Base-by-base conservation (phyloP, 2,113 vertebrate genomes). In the Mastomys natalensis region DNA sequence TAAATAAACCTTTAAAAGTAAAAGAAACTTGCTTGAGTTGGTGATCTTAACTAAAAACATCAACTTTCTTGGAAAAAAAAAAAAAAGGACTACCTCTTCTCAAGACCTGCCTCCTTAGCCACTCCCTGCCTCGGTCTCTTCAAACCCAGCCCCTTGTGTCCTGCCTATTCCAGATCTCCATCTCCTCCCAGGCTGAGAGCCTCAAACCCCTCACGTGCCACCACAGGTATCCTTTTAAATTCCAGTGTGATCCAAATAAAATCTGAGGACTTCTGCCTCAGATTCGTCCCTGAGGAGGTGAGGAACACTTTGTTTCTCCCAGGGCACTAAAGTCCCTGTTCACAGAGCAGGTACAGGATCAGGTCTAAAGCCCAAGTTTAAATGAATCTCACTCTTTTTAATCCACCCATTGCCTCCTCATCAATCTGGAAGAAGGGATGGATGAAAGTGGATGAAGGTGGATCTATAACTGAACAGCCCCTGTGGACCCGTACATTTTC, bases 391-490 rank as follows among this genome's bases (percentile, higher is more conserved):
- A 11, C 40, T 19, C 68, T 90, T 70, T n/a, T 16, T 72, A 31
- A 34, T 4, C n/a, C 0, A 19, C 45, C 22, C 48, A 21, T 66
- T 66, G 26, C 70, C 48, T 55, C 76, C 34, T 31, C 21, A 1
- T 29, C 37, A 70, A 31, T 34, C 66, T 12, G 1, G 80, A 66
- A 43, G 48, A 34, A 82, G 37, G 92, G 10, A 64, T 21, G 86
- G 10, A 70, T 16, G 91, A 80, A 48, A 55, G 60, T 19, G 34
- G 29, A 22, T 58, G 91, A 80, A 48, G 62, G 68, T 19, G 26
- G 37, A 29, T 58, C 16, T 5, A 0, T 19, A 10, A 17, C 34
- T 68, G 12, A 4, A 37, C 73, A 51, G 53, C 13, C 24, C 13
- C 76, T 37, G 1, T 45, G 62, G 55, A 16, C 85, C 12, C 19